Evolutionary conservation across 1,140 invertebrate species (phyloP).

Genomic region (Carposina sasakii): DNA sequence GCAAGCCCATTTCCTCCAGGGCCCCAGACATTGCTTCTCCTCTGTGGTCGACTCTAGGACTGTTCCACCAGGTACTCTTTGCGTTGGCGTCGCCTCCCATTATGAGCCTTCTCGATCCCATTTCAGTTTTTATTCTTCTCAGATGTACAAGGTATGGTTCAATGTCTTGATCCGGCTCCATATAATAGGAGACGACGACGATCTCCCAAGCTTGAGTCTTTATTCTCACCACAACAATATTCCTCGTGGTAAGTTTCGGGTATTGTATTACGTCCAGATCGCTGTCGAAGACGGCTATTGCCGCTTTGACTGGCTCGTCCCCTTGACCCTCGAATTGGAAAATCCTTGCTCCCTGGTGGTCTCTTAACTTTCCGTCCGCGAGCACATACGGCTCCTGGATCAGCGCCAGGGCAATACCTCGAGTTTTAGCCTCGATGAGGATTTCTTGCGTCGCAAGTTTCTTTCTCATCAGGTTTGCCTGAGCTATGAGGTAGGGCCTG

Average conservation of each 20-base stretch:
- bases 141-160: slow-evolving; percentile 14
- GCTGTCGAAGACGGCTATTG: slow-evolving; percentile 10
- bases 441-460: slow-evolving; percentile 15
- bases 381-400: slow-evolving; percentile 16
- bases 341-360: background rate
- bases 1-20: background rate
- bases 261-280: background rate
- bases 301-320: slow-evolving; percentile 5
- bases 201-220: slow-evolving; percentile 4
- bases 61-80: slow-evolving; percentile 17
- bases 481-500: background rate
- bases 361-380: background rate
- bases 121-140: background rate
- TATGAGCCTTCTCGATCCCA: background rate
- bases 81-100: slow-evolving; percentile 14
- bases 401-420: background rate
- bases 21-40: background rate
- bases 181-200: background rate
- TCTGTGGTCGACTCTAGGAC: background rate
- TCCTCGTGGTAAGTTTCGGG: slow-evolving; percentile 4
- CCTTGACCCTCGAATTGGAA: background rate
- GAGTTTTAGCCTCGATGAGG: background rate
- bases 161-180: background rate
- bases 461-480: slow-evolving; percentile 18
- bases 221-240: slow-evolving; percentile 8